A percentile compares a stretch with the other conserved stretches of the same genome.
Conservation (phyloP, 2,888 invertebrate species). For the Adelphocoris suturalis region DNA sequence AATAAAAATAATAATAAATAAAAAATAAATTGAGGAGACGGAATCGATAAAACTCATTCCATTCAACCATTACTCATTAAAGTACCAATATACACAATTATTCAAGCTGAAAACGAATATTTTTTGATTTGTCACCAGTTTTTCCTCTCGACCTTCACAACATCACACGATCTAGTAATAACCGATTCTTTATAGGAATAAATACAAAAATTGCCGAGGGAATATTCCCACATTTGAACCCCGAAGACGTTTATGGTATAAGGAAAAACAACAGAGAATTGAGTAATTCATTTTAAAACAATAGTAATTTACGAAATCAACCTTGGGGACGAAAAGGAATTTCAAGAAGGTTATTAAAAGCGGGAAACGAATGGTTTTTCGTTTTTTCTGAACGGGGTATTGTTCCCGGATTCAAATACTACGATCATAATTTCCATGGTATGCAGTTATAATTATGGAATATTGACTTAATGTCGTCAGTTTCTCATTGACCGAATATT, state of each 20-base stretch:
- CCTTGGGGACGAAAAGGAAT: neutral
- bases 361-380: conserved; percentile 13
- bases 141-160: neutral
- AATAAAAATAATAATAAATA: too few species aligned
- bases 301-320: conserved; percentile 9
- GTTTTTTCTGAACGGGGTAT: neutral
- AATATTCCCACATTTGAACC: conserved; percentile 25
- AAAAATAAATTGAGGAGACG: too few species aligned
- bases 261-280: neutral
- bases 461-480: neutral
- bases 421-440: neutral
- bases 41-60: too few species aligned
- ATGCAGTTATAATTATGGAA: neutral
- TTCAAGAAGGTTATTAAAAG: neutral
- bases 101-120: too few species aligned
- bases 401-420: conserved; percentile 1
- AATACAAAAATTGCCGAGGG: conserved; percentile 6
- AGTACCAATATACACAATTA: too few species aligned
- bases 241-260: neutral
- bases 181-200: neutral
- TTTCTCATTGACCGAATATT: neutral
- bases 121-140: neutral
- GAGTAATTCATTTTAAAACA: conserved; percentile 24
- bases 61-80: too few species aligned
- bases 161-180: conserved; percentile 17